A percentile compares a stretch with the other conserved stretches of the same genome.
Evolutionary conservation across 2,888 invertebrate species (phyloP).

Genomic region (Frankliniella intonsa): DNA sequence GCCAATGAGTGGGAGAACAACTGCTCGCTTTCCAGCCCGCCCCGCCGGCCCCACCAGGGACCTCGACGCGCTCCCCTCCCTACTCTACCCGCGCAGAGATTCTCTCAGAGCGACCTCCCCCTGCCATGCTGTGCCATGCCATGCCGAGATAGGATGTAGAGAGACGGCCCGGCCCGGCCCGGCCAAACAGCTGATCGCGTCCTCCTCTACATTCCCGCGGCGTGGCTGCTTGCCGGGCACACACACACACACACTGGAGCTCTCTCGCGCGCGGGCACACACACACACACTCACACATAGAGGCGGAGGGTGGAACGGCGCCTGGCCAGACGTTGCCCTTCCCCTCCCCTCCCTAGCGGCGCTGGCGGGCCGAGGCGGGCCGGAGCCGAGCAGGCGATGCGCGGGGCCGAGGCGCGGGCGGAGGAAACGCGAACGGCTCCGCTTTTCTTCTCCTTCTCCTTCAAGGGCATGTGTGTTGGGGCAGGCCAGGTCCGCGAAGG

Average conservation of each 20-base stretch:
- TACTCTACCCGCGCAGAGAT: too few species aligned
- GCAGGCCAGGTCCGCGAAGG: slow-evolving; percentile 18
- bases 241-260: neutral
- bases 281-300: too few species aligned
- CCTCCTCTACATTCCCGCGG: neutral
- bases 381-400: neutral
- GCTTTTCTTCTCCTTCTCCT: slow-evolving; percentile 20
- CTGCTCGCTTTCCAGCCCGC: too few species aligned
- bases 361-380: neutral
- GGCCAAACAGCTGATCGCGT: neutral
- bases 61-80: too few species aligned
- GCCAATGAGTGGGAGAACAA: too few species aligned
- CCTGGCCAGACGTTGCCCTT: too few species aligned
- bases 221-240: neutral
- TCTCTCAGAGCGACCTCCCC: too few species aligned
- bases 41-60: too few species aligned
- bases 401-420: neutral
- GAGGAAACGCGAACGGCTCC: slow-evolving; percentile 1
- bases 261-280: too few species aligned
- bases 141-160: neutral
- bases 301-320: neutral
- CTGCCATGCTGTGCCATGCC: too few species aligned
- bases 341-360: too few species aligned
- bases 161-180: neutral
- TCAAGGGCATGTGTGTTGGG: slow-evolving; percentile 26